Evolutionary conservation across 2,888 invertebrate species (phyloP).

Genomic region (Chironomus riparius): DNA sequence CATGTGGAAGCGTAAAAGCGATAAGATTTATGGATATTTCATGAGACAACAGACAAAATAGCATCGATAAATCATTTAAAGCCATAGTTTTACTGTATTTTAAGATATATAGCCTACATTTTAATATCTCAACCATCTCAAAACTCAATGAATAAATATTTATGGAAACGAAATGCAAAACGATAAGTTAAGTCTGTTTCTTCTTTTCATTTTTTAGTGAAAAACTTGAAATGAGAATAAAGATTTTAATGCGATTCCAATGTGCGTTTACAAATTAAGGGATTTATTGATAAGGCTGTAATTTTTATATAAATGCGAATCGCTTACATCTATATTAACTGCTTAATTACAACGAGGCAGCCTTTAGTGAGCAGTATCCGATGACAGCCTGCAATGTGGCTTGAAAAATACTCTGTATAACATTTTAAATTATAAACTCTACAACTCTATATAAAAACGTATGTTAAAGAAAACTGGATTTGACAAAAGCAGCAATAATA

Average conservation of each 20-base stretch:
- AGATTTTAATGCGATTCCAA: not conserved
- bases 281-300: not conserved
- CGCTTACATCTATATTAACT: not conserved
- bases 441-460: not conserved
- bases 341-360: not conserved
- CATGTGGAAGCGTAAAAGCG: not conserved
- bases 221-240: not conserved
- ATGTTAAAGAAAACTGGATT: not conserved
- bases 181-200: too few species aligned
- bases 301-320: not conserved
- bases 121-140: not conserved
- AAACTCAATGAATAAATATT: not conserved
- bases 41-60: not conserved
- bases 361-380: not conserved
- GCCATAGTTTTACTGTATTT: not conserved
- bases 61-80: not conserved
- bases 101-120: not conserved
- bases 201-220: too few species aligned
- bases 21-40: slow-evolving; percentile 10
- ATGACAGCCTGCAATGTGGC: slow-evolving; percentile 1
- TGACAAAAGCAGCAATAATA: not conserved
- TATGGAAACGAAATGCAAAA: too few species aligned
- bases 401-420: not conserved
- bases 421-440: not conserved
- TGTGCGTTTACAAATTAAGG: not conserved